These are phyloP conservation scores for Rhinolophus ferrumequinum DNA, from an alignment of 2,113 vertebrate genomes.

Conservation along the genomic window DNA sequence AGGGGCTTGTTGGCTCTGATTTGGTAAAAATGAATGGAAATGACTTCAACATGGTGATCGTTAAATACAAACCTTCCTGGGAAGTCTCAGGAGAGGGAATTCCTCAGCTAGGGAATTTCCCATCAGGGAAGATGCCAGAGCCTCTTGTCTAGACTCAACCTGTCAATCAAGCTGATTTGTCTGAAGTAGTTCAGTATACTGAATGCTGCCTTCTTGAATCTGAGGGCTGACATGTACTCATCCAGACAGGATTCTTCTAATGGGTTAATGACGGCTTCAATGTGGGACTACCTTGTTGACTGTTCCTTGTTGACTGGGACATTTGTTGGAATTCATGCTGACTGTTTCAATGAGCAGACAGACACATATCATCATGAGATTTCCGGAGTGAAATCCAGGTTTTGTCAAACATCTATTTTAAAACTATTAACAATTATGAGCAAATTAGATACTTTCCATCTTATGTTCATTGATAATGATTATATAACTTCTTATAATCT, in stretches of 20 bases:
- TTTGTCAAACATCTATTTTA: neutral
- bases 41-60: neutral
- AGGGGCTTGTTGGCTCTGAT: neutral
- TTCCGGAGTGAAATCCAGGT: neutral
- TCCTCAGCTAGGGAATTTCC: neutral
- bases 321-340: neutral
- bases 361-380: fast-evolving
- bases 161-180: neutral
- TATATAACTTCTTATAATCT: neutral
- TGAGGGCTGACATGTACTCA: neutral
- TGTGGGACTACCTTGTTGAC: neutral
- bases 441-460: neutral
- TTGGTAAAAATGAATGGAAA: neutral
- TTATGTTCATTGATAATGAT: neutral
- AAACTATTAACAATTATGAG: neutral
- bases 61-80: neutral
- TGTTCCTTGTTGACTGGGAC: neutral
- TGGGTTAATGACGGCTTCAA: too few species aligned
- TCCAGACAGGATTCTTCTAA: neutral
- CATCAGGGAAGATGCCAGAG: fast-evolving
- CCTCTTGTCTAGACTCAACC: neutral
- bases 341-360: neutral
- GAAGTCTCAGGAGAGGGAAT: neutral
- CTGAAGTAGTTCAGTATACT: neutral
- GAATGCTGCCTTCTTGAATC: neutral